phyloP scores from a whole-genome alignment of 35 echinoderm and acorn worm genomes.

The Heliocidaris tuberculata region DNA sequence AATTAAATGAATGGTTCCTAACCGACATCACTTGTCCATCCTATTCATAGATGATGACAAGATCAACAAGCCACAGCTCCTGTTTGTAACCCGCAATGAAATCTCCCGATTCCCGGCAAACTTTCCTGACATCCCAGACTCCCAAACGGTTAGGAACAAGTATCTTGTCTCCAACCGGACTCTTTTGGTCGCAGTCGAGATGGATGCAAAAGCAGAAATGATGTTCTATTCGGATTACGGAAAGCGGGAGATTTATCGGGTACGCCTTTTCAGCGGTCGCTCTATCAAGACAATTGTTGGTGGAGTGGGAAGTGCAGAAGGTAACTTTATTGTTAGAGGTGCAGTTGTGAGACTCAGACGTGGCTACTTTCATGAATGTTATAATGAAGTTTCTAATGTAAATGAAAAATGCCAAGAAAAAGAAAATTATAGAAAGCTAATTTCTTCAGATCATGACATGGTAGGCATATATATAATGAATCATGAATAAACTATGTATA shows the following conservation, averaged over 20 bases:
- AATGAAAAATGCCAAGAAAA: no score
- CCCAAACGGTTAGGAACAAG: background rate
- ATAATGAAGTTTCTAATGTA: no score
- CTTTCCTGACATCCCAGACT: slow-evolving; percentile 43
- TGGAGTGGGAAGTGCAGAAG: slow-evolving; percentile 79
- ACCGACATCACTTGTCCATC: no score
- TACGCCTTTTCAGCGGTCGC: slow-evolving; percentile 26
- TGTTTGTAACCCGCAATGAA: slow-evolving; percentile 51
- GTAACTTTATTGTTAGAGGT: slow-evolving; percentile 9
- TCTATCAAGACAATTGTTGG: slow-evolving; percentile 45
- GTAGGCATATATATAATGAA: no score
- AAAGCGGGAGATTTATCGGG: slow-evolving; percentile 58
- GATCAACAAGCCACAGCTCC: slow-evolving; percentile 63
- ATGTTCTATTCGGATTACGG: slow-evolving; percentile 66
- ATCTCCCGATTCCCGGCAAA: slow-evolving; percentile 49
- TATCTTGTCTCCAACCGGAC: slow-evolving; percentile 45
- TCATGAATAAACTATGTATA: no score
- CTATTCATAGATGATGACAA: slow-evolving; percentile 14
- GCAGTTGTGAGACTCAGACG: no score
- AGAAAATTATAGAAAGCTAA: no score
- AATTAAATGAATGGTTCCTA: no score
- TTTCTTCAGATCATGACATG: no score
- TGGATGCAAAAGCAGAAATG: slow-evolving; percentile 31
- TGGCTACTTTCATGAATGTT: no score
- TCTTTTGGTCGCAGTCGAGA: slow-evolving; percentile 48